These are phyloP conservation scores for Chloropsis cyanopogon DNA, from an alignment of 2,113 vertebrate genomes.

Conservation along the genomic window DNA sequence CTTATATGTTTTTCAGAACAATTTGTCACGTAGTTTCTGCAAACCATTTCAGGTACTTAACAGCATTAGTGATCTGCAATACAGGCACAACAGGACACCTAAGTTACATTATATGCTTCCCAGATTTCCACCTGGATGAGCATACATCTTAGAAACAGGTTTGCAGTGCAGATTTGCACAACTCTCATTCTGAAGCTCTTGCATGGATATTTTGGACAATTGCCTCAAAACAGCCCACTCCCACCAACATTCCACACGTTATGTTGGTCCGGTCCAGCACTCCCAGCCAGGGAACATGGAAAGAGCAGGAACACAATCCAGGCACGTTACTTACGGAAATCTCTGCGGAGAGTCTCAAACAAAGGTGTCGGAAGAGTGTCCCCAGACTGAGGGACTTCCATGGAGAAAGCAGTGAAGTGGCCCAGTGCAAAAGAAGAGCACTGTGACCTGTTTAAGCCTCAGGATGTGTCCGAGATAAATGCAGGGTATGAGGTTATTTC, in stretches of 20 bases:
- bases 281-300: not conserved
- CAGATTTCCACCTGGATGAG: not conserved
- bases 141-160: not conserved
- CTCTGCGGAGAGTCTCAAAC: not conserved
- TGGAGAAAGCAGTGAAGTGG: not conserved
- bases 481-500: not conserved
- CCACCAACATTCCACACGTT: not conserved
- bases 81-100: rapidly evolving
- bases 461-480: not conserved
- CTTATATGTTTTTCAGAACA: not conserved
- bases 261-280: not conserved
- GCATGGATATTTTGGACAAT: not conserved
- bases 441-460: not conserved
- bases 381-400: not conserved
- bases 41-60: not conserved
- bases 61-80: not conserved
- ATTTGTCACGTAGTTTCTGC: not conserved
- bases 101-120: not conserved
- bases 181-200: not conserved
- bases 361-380: not conserved
- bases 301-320: not conserved
- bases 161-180: not conserved
- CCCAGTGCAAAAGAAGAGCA: not conserved
- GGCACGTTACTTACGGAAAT: not conserved
- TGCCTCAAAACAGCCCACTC: not conserved